A percentile compares a stretch with the other conserved stretches of the same genome.
phyloP scores from a whole-genome alignment of 2,113 vertebrate genomes.

The Ahaetulla prasina region DNA sequence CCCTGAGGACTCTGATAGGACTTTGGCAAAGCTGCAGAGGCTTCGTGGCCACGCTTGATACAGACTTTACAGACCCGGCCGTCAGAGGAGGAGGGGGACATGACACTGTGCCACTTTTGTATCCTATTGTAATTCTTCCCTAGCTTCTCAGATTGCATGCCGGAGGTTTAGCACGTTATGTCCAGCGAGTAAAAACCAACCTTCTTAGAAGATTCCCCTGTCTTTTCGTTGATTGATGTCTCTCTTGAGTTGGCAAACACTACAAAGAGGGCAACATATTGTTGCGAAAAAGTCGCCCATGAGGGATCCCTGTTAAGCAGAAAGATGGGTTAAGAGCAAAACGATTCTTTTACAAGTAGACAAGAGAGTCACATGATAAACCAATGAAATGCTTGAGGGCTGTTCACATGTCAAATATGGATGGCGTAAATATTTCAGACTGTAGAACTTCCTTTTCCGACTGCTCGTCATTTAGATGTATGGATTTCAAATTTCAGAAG shows the following conservation, averaged over 20 bases:
- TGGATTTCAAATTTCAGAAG: background rate
- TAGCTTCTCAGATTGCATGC: background rate
- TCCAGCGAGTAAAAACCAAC: background rate
- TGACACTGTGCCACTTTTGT: too few species aligned
- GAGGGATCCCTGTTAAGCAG: conserved; percentile 42
- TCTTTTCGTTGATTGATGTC: conserved; percentile 64
- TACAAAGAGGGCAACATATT: background rate
- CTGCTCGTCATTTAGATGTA: background rate
- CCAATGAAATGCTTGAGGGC: background rate
- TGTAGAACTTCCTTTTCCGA: background rate
- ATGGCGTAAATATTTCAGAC: background rate
- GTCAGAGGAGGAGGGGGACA: too few species aligned
- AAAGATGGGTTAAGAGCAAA: background rate
- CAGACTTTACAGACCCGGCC: too few species aligned
- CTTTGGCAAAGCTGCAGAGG: too few species aligned
- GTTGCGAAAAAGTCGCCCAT: background rate
- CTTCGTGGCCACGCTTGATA: too few species aligned
- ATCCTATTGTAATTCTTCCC: background rate
- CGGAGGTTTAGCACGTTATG: background rate
- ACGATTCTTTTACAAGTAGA: background rate
- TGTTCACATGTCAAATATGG: background rate
- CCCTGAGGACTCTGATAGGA: too few species aligned
- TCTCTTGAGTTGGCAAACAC: conserved; percentile 69
- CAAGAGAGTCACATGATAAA: background rate
- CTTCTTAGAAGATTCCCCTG: conserved; percentile 50